Evolutionary conservation across 2,113 vertebrate genomes (phyloP), one percentile per base, ranked within the genome.

Genomic region (Phrynosoma platyrhinos): DNA sequence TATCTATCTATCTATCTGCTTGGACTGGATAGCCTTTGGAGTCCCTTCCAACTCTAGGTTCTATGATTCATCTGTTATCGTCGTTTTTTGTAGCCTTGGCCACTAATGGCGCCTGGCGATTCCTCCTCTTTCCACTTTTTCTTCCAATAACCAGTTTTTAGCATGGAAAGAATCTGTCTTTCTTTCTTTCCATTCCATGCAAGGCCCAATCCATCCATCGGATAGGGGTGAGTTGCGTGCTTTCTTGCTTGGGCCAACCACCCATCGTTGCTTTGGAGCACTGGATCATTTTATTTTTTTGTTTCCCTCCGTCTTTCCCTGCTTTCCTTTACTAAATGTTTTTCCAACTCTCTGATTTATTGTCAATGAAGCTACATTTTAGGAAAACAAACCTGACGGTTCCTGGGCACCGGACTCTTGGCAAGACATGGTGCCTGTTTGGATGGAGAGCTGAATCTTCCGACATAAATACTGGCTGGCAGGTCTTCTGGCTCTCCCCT

Each of bases 261-360:
- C 21, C 3, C 0, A n/a, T 3, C 42, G 30, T 69, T 16, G 40
- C 21, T 86, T n/a, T 68, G 36, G 21, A 9, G 42, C 40, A 87
- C 25, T 55, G 18, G 36, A 74, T 27, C 9, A 14, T 66, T n/a
- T 36, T 36, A 36, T 36, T 36, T 36, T 55, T 30, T 12, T 6
- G 47, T 47, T 4, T 5, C 77, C 13, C 27, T 18, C 78, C 3
- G 2, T 3, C 25, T 2, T 2, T 1, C 30, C 3, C 53, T 74
- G 36, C n/a, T 79, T 68, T 53, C 23, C 1, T 36, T 62, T 2
- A 0, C 78, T 69, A 83, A 21, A 12, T 84, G 82, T 85, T 88
- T 93, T 87, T 89, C 91, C 40, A 79, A 74, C 62, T 86, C 75
- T 40, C 13, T 83, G 76, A 82, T 69, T 89, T 85, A 83, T 91